Conservation (phyloP, 2,113 vertebrate genomes). For the Psephotus haematonotus region DNA sequence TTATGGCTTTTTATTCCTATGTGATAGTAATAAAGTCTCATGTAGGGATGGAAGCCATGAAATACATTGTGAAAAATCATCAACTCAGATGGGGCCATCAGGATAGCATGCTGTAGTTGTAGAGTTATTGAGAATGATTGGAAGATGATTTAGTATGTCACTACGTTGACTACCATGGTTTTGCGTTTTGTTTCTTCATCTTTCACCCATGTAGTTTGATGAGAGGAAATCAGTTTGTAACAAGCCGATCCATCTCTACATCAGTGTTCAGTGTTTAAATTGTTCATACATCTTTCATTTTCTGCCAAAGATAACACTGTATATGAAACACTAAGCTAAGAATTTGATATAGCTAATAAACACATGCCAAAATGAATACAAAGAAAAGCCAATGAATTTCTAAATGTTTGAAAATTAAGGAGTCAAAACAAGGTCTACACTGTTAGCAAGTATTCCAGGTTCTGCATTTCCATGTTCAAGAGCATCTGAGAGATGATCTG, state of each 20-base stretch:
- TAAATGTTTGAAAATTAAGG: slow-evolving; percentile 47
- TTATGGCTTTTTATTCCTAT: slow-evolving; percentile 99
- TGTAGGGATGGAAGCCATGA: slow-evolving; percentile 99
- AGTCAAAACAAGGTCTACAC: slow-evolving; percentile 34
- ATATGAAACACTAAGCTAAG: slow-evolving; percentile 54
- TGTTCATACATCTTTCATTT: slow-evolving; percentile 66
- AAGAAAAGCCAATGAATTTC: neutral
- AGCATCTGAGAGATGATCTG: neutral
- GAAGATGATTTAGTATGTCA: slow-evolving; percentile 67
- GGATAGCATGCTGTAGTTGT: slow-evolving; percentile 75
- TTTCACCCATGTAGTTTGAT: slow-evolving; percentile 51
- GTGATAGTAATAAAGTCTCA: slow-evolving; percentile 97
- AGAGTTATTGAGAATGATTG: slow-evolving; percentile 65
- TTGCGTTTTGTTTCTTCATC: slow-evolving; percentile 70
- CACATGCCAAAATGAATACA: neutral
- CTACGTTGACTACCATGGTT: slow-evolving; percentile 53
- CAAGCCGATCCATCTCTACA: slow-evolving; percentile 46
- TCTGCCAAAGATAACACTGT: slow-evolving; percentile 62
- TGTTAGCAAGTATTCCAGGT: slow-evolving; percentile 55
- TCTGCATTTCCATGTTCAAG: slow-evolving; percentile 64
- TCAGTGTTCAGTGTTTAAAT: slow-evolving; percentile 44
- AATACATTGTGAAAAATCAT: slow-evolving; percentile 93
- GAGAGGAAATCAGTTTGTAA: slow-evolving; percentile 59
- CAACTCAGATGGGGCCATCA: slow-evolving; percentile 85
- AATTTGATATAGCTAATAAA: slow-evolving; percentile 9